phyloP scores from a whole-genome alignment of 2,113 vertebrate species.

The Pelmatolapia mariae region DNA sequence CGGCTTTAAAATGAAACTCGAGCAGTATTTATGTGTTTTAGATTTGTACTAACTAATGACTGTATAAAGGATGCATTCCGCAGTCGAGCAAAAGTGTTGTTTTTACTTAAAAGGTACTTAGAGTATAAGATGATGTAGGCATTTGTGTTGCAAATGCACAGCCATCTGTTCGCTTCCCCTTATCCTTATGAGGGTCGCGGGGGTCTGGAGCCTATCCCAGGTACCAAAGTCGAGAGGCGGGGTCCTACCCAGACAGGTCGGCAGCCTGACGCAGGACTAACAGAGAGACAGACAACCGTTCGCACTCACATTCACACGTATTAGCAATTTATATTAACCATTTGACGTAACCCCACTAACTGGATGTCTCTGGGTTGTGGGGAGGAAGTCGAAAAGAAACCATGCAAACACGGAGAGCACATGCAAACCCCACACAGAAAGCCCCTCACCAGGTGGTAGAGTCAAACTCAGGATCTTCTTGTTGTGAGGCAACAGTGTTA shows the following conservation, averaged over 20 bases:
- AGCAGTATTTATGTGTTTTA: neutral
- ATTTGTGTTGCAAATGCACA: neutral
- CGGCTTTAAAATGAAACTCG: neutral
- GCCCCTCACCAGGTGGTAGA: neutral
- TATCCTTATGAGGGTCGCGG: neutral
- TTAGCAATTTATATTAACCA: neutral
- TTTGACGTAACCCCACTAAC: neutral
- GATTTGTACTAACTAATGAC: neutral
- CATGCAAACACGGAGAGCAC: rapidly evolving
- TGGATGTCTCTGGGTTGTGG: neutral
- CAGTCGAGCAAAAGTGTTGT: rapidly evolving
- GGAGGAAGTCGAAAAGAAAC: rapidly evolving
- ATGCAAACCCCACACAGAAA: neutral
- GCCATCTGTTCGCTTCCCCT: neutral
- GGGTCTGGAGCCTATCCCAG: neutral
- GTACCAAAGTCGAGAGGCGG: neutral
- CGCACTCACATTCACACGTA: rapidly evolving
- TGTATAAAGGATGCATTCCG: neutral
- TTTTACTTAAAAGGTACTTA: neutral
- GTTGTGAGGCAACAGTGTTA: neutral
- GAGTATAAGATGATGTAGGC: neutral
- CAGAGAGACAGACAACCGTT: no score
- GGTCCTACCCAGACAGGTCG: neutral
- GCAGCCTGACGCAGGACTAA: rapidly evolving
- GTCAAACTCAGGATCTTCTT: neutral